Base-by-base conservation (phyloP, 2,888 invertebrate genomes). In the Rhorus exstirpatorius region DNA sequence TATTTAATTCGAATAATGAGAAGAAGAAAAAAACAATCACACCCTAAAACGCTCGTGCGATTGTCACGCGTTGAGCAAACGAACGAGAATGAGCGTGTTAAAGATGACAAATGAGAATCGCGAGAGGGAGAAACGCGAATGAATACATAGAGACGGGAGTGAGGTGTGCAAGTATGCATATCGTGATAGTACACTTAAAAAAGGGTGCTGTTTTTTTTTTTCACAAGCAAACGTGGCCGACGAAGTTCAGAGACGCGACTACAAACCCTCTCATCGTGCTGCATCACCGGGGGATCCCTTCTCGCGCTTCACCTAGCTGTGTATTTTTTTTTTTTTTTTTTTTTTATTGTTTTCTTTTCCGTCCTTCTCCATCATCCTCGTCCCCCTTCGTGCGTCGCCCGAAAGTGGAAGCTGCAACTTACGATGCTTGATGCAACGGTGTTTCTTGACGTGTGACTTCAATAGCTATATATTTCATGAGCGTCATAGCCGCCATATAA, bases 401-500 rank as follows among this genome's bases (percentile, higher is more conserved):
- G 81, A 74, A 78, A 74, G 63, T 74, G 78, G 81, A 82, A 78
- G 78, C 74, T 87, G 87, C 86, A 81, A 89, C 89, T 90, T 88
- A 87, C 86, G 90, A 89, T 89, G 88, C 87, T 85, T 86, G 86
- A 87, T 87, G 87, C 86, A 61, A 83, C 86, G 86, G 84, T 81
- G 87, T 81, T 79, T 83, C 82, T 85, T 84, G 87, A 89, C 86
- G 87, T 88, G 86, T 87, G 87, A 81, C 86, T 82, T 70, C 79
- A 77, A 77, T 80, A 60, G 21, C 71, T 17, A 14, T 70, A 65
- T 58, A 70, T 79, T 76, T 76, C 55, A 83, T 51, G 74, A 78
- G 68, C 72, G 53, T 58, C 61, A 46, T 68, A 68, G 61, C 46
- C 49, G 63, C 41, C 67, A 58, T 60, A 51, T 65, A 63, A 72